These are phyloP conservation scores for Agonopterix alstromeriana DNA, from an alignment of 2,888 invertebrate species.

Conservation along the genomic window DNA sequence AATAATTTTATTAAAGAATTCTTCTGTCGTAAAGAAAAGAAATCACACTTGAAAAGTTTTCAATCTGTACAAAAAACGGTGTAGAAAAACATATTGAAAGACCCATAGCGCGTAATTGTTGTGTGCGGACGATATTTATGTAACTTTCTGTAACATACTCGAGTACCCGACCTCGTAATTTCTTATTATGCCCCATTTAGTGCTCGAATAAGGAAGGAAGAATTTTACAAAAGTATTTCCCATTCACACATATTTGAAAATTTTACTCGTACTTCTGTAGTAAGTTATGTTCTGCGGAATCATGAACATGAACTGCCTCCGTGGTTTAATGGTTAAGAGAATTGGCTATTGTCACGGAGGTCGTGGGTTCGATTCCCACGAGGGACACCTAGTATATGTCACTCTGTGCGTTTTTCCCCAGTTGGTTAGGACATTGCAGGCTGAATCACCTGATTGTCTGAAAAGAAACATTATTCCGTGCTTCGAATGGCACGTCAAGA, in stretches of 20 bases:
- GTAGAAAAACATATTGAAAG: slow-evolving; percentile 1
- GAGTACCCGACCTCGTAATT: slow-evolving; percentile 2
- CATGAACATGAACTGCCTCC: background rate
- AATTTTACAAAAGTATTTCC: background rate
- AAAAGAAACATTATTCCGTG: no score
- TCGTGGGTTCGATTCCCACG: no score
- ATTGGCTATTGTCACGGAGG: no score
- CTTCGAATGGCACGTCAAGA: no score
- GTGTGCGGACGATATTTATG: slow-evolving; percentile 5
- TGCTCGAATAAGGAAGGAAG: slow-evolving; percentile 1
- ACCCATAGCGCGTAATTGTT: slow-evolving; percentile 3
- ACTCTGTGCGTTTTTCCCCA: no score
- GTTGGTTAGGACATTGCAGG: no score
- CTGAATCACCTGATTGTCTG: no score
- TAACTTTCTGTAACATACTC: slow-evolving; percentile 5
- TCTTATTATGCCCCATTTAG: slow-evolving; percentile 4
- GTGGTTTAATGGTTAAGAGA: no score
- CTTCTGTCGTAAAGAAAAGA: slow-evolving; percentile 2
- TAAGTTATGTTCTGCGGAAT: background rate
- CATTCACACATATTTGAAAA: background rate
- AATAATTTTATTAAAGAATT: background rate
- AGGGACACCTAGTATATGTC: no score
- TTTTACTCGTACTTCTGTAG: background rate
- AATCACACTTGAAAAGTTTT: background rate
- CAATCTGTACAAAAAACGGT: slow-evolving; percentile 3